phyloP scores from a whole-genome alignment of 2,113 vertebrate species.

The Peromyscus polionotus region DNA sequence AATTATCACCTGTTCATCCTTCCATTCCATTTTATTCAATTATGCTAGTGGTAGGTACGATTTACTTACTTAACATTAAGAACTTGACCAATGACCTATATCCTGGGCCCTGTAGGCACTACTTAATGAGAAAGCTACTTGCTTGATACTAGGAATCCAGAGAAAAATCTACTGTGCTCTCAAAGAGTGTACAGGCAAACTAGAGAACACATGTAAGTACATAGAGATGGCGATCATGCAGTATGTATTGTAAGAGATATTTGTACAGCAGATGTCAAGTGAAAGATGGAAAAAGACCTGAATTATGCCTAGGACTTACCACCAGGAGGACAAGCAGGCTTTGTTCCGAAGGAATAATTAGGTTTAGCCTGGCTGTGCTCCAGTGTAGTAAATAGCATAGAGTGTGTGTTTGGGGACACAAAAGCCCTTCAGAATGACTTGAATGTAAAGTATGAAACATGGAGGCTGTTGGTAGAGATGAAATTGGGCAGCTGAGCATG shows the following conservation, averaged over 20 bases:
- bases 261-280: background rate
- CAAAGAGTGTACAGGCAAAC: background rate
- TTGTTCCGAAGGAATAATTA: slow-evolving; percentile 49
- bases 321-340: background rate
- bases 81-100: background rate
- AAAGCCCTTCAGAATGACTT: slow-evolving; percentile 33
- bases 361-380: slow-evolving; percentile 42
- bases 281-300: background rate
- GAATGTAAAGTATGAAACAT: slow-evolving; percentile 27
- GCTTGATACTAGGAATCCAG: background rate
- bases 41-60: background rate
- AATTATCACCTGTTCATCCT: background rate
- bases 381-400: background rate
- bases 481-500: background rate
- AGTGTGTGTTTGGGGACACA: background rate
- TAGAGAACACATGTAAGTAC: background rate
- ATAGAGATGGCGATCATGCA: background rate
- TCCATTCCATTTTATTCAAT: background rate
- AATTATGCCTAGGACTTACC: background rate
- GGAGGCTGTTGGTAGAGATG: slow-evolving; percentile 17
- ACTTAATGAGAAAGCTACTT: background rate
- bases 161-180: background rate
- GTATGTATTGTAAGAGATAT: background rate
- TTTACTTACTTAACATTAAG: background rate
- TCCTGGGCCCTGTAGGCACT: background rate